phyloP scores from a whole-genome alignment of 2,113 vertebrate genomes.

The Equus quagga region DNA sequence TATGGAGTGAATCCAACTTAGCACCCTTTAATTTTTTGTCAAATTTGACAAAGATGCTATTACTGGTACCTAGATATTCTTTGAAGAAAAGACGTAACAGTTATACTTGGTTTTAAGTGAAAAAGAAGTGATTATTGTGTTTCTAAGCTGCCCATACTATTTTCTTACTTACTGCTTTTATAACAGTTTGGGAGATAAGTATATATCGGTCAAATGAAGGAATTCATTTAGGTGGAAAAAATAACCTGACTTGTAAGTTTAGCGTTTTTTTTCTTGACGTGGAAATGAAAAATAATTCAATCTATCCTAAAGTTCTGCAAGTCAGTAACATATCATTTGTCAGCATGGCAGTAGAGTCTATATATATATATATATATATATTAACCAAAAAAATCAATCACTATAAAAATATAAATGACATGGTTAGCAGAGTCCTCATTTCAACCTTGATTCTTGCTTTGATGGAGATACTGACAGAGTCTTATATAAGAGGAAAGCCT shows the following conservation, averaged over 20 bases:
- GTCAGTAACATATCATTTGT: slow-evolving; percentile 49
- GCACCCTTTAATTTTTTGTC: background rate
- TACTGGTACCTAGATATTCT: slow-evolving; percentile 60
- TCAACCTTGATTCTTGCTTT: background rate
- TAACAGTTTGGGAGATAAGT: slow-evolving; percentile 69
- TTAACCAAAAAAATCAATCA: background rate
- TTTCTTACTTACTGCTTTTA: slow-evolving; percentile 67
- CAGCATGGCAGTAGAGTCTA: background rate
- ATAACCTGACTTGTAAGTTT: slow-evolving; percentile 40
- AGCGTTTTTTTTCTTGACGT: background rate
- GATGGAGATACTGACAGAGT: background rate
- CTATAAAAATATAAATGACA: slow-evolving; percentile 19
- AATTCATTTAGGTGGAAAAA: slow-evolving; percentile 59
- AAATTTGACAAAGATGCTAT: slow-evolving; percentile 60
- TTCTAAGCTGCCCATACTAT: background rate
- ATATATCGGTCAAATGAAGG: slow-evolving; percentile 51
- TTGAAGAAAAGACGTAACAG: background rate
- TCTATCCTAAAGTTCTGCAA: slow-evolving; percentile 52
- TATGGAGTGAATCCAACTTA: background rate
- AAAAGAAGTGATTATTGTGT: background rate
- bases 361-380: background rate
- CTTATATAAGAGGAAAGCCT: background rate
- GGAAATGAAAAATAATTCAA: slow-evolving; percentile 62
- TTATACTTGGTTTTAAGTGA: slow-evolving; percentile 64
- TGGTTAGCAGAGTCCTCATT: slow-evolving; percentile 58